phyloP scores from a whole-genome alignment of 2,113 vertebrate genomes.

The Regulus satrapa region DNA sequence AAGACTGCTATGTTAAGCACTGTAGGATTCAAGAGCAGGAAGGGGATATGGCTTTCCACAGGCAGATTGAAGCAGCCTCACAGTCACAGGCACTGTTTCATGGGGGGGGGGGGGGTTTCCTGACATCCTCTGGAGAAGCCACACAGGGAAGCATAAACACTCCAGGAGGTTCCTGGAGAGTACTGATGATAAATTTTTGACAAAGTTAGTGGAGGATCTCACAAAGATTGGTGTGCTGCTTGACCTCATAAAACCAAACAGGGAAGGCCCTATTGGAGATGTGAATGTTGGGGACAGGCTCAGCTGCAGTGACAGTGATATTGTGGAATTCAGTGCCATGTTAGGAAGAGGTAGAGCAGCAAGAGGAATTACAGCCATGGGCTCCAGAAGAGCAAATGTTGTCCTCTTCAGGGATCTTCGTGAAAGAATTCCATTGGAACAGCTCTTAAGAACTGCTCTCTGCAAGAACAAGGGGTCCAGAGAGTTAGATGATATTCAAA shows the following conservation, averaged over 20 bases:
- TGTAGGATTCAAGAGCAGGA: background rate
- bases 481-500: background rate
- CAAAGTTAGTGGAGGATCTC: background rate
- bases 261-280: rapidly evolving
- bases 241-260: background rate
- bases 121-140: background rate
- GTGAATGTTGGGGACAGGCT: background rate
- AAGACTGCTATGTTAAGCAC: background rate
- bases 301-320: background rate
- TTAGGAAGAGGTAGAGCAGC: background rate
- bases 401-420: background rate
- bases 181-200: background rate
- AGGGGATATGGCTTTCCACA: background rate
- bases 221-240: rapidly evolving
- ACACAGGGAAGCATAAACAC: background rate
- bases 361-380: background rate
- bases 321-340: no score
- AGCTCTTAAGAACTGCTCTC: no score
- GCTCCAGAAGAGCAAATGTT: background rate
- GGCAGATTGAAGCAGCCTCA: background rate
- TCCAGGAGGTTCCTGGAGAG: background rate
- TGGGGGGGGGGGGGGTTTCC: background rate
- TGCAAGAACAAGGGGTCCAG: background rate
- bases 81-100: background rate
- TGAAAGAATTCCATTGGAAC: background rate